Conservation (phyloP, 2,113 vertebrate species). For the Micromys minutus region DNA sequence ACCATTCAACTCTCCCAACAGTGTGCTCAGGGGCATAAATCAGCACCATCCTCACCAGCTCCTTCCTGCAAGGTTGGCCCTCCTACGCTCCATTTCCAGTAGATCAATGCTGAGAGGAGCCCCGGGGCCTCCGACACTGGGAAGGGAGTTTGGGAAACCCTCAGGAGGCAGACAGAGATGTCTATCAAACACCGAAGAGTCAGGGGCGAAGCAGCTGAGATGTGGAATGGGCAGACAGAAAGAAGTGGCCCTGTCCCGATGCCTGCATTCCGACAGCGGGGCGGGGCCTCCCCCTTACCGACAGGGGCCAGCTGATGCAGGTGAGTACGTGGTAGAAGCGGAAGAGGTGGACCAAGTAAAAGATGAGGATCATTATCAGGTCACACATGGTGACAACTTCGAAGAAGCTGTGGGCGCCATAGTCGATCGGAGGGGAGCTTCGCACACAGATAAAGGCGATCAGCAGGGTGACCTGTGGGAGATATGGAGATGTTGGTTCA, state of each 20-base stretch:
- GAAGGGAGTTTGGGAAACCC: not conserved
- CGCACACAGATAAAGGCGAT: constrained; percentile 92
- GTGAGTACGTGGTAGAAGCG: constrained; percentile 89
- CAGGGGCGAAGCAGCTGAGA: not conserved
- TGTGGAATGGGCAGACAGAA: fast-evolving
- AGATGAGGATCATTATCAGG: constrained; percentile 91
- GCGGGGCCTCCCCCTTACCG: constrained; percentile 84
- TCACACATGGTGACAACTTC: constrained; percentile 94
- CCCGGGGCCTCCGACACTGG: not conserved
- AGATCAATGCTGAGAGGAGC: not conserved
- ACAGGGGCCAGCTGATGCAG: constrained; percentile 95
- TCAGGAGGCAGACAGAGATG: not conserved
- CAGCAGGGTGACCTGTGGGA: constrained; percentile 88
- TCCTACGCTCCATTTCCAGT: not conserved
- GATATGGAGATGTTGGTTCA: not conserved
- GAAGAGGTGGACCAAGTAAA: constrained; percentile 92
- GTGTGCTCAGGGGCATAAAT: no score
- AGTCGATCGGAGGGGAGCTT: constrained; percentile 81
- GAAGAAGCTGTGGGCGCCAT: constrained; percentile 90
- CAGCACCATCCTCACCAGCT: not conserved
- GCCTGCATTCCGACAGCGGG: fast-evolving
- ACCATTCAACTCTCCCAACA: fast-evolving
- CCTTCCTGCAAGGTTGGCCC: not conserved
- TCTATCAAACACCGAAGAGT: not conserved
- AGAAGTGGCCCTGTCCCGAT: not conserved